Evolutionary conservation across 2,113 vertebrate species (phyloP).

Genomic region (Galemys pyrenaicus): DNA sequence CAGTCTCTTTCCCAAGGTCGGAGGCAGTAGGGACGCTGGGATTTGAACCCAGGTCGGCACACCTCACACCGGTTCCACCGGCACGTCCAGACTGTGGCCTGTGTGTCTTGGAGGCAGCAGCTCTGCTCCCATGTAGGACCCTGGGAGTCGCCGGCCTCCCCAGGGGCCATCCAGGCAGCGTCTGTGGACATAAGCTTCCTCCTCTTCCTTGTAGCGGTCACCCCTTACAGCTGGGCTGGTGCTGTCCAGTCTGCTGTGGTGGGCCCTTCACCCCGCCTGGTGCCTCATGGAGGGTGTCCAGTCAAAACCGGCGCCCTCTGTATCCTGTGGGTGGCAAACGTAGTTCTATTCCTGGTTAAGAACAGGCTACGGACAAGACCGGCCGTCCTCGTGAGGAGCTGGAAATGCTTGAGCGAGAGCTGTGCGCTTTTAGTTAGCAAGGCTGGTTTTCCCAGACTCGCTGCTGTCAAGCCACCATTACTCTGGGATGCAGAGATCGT

Average conservation of each 20-base stretch:
- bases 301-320: background rate
- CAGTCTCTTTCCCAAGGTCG: background rate
- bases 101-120: background rate
- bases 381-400: background rate
- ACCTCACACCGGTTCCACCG: background rate
- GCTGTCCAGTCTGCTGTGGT: background rate
- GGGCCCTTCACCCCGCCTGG: background rate
- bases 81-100: background rate
- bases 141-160: background rate
- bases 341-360: background rate
- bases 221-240: background rate
- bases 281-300: background rate
- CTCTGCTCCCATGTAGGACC: background rate
- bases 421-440: background rate
- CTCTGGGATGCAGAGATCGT: background rate
- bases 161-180: fast-evolving
- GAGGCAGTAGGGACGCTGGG: background rate
- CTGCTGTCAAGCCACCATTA: fast-evolving
- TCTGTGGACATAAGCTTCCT: background rate
- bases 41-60: background rate
- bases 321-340: background rate
- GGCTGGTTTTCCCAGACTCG: background rate
- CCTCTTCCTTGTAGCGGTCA: background rate
- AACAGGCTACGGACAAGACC: background rate
- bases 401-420: background rate